These are phyloP conservation scores for Leucania comma DNA, from an alignment of 2,888 invertebrate genomes.

Conservation along the genomic window DNA sequence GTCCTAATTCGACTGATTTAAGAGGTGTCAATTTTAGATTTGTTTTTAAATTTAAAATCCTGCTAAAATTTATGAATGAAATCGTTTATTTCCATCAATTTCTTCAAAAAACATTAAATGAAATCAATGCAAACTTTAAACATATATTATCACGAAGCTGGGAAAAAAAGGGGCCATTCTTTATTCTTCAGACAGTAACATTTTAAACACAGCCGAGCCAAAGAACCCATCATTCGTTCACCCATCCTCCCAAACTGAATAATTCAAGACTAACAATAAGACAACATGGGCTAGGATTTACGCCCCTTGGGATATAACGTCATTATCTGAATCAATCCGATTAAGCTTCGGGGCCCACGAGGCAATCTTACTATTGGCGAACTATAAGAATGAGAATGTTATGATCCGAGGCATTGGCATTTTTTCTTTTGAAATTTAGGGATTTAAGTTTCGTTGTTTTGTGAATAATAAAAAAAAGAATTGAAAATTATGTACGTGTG, in stretches of 20 bases:
- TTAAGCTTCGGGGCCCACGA: conserved; percentile 54
- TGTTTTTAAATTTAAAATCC: no score
- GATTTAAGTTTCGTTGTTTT: not conserved
- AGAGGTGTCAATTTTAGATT: no score
- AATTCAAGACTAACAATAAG: conserved; percentile 52
- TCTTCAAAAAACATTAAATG: no score
- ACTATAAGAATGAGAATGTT: conserved; percentile 44
- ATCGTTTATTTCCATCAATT: no score
- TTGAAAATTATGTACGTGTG: no score
- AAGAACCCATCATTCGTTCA: conserved; percentile 17
- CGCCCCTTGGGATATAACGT: conserved; percentile 41
- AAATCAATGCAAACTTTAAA: no score
- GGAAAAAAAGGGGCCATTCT: not conserved
- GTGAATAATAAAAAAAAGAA: not conserved
- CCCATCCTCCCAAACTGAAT: conserved; percentile 38
- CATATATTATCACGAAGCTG: no score
- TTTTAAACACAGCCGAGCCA: not conserved
- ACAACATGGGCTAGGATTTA: conserved; percentile 43
- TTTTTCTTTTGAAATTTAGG: not conserved
- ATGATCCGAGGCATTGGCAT: conserved; percentile 33
- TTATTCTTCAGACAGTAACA: conserved; percentile 1
- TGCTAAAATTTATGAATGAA: no score
- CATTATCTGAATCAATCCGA: conserved; percentile 58
- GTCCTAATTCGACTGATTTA: no score
- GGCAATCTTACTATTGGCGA: conserved; percentile 57